phyloP scores from a whole-genome alignment of 1,140 invertebrate species.

The Notospermus geniculatus region DNA sequence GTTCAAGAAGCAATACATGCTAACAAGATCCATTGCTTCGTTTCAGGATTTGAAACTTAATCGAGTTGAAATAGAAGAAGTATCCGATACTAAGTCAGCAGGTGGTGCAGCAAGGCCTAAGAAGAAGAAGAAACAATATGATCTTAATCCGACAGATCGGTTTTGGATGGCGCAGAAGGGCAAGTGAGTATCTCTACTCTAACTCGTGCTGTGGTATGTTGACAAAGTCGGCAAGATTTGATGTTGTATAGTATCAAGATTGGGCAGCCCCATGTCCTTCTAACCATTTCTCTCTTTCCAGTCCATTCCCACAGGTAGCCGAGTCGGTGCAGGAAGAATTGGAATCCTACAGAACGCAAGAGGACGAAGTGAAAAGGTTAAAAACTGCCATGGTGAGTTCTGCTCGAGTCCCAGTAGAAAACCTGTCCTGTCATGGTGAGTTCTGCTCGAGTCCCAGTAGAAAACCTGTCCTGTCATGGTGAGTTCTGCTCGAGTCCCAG shows the following conservation, averaged over 20 bases:
- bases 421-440: background rate
- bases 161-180: conserved; percentile 94
- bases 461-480: background rate
- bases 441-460: background rate
- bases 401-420: background rate
- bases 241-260: too few species aligned
- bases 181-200: conserved; percentile 40
- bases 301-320: conserved; percentile 94
- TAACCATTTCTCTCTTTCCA: conserved; percentile 53
- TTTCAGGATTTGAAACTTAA: conserved; percentile 79
- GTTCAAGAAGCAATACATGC: too few species aligned
- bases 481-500: background rate
- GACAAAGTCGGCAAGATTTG: too few species aligned
- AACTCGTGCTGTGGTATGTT: too few species aligned
- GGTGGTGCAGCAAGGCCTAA: conserved; percentile 38
- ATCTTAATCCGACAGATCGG: conserved; percentile 82
- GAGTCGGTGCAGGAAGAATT: conserved; percentile 98
- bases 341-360: conserved; percentile 88
- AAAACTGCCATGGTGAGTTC: conserved; percentile 85
- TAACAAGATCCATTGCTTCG: too few species aligned
- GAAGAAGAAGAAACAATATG: conserved; percentile 79
- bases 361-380: conserved; percentile 94
- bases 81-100: conserved; percentile 48
- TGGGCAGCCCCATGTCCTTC: too few species aligned
- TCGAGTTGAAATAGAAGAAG: conserved; percentile 77